A percentile compares a stretch with the other conserved stretches of the same genome.
These are phyloP conservation scores for Gorsachius goisagi DNA, from an alignment of 2,113 vertebrate species.

Conservation along the genomic window DNA sequence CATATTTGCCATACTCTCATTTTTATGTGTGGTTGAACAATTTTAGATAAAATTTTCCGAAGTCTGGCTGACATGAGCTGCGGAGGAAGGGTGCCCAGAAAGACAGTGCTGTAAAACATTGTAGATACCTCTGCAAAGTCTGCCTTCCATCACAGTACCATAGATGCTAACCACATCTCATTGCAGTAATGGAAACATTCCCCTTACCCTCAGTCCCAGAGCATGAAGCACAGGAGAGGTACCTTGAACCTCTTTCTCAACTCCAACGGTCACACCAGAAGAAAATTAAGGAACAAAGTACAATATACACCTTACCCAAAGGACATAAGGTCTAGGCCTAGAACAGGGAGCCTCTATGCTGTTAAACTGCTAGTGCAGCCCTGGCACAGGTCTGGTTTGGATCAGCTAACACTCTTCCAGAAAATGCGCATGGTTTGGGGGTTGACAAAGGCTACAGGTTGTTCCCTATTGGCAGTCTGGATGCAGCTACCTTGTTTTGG, in stretches of 20 bases:
- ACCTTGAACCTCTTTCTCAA: background rate
- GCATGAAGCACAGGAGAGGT: background rate
- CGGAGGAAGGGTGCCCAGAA: background rate
- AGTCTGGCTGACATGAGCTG: background rate
- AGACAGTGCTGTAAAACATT: background rate
- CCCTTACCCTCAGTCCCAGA: background rate
- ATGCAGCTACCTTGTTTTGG: background rate
- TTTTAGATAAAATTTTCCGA: background rate
- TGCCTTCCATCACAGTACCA: background rate
- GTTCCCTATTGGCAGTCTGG: background rate
- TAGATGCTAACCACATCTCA: background rate
- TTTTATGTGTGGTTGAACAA: background rate
- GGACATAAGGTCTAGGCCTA: background rate
- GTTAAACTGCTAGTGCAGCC: background rate
- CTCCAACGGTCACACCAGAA: background rate
- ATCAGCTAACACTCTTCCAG: accelerated
- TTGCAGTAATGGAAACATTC: background rate
- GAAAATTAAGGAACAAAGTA: background rate
- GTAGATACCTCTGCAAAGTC: background rate
- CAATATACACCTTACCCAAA: background rate
- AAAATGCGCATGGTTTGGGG: background rate
- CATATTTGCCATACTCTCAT: background rate
- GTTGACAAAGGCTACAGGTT: background rate
- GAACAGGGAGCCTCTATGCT: background rate
- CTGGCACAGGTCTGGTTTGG: background rate